These are phyloP conservation scores for Xenopus petersii DNA, from an alignment of 2,797 vertebrate species.

Conservation along the genomic window DNA sequence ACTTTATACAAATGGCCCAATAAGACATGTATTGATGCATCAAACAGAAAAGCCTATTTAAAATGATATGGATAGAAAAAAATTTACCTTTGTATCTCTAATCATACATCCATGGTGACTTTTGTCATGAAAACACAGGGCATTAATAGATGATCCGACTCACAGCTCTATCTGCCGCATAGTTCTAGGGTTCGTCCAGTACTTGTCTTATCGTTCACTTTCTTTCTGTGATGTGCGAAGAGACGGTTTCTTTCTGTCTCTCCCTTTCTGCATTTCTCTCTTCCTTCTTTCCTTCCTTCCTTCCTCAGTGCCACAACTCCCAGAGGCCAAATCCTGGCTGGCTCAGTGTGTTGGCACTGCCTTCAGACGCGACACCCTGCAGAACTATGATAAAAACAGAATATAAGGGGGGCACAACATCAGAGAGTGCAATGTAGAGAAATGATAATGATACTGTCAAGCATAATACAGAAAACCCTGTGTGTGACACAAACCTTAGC, in stretches of 20 bases:
- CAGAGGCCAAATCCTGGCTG: slow-evolving; percentile 37
- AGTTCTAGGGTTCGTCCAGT: slow-evolving; percentile 4
- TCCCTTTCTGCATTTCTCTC: slow-evolving; percentile 18
- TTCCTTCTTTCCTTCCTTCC: slow-evolving; percentile 40
- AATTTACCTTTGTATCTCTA: slow-evolving; percentile 24
- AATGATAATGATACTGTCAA: background rate
- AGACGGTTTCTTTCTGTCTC: slow-evolving; percentile 1
- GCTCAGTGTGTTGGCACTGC: slow-evolving; percentile 29
- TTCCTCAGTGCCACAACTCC: slow-evolving; percentile 36
- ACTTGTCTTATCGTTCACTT: slow-evolving; percentile 23
- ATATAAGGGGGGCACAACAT: background rate
- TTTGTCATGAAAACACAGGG: slow-evolving; percentile 6
- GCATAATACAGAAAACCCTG: too few relatives aligned
- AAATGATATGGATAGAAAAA: too few relatives aligned
- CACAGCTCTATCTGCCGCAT: background rate
- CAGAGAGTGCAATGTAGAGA: background rate
- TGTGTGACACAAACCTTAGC: too few relatives aligned
- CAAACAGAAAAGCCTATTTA: too few relatives aligned
- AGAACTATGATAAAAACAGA: background rate
- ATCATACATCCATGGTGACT: slow-evolving; percentile 8
- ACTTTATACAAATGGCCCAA: too few relatives aligned
- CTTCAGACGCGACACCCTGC: background rate
- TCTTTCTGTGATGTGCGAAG: slow-evolving; percentile 27
- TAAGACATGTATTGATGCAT: too few relatives aligned
- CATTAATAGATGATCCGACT: background rate